Conservation (phyloP, 1,140 invertebrate species). For the Phymastichus coffea region DNA sequence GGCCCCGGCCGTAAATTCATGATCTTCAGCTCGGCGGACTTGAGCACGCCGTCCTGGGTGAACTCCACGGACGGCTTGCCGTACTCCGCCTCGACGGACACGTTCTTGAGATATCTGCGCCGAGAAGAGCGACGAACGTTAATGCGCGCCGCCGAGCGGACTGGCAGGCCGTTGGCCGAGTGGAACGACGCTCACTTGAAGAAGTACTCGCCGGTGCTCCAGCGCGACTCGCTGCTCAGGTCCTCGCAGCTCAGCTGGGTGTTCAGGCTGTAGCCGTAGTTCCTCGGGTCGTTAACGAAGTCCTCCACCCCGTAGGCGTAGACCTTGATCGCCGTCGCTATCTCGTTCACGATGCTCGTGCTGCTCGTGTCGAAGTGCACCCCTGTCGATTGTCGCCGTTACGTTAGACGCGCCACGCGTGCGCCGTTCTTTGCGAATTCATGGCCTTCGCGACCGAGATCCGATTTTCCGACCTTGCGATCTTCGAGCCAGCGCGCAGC, state of each 20-base stretch:
- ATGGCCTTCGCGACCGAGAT: too few species aligned
- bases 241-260: conserved; percentile 81
- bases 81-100: conserved; percentile 73
- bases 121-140: too few species aligned
- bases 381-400: conserved; percentile 64
- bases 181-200: conserved; percentile 63
- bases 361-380: conserved; percentile 90
- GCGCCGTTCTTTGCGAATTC: too few species aligned
- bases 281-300: conserved; percentile 74
- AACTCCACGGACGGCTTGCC: conserved; percentile 83
- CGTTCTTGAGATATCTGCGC: conserved; percentile 75
- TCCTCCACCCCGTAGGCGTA: conserved; percentile 88
- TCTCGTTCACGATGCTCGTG: conserved; percentile 77
- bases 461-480: too few species aligned
- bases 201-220: conserved; percentile 74
- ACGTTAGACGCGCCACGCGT: too few species aligned
- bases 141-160: too few species aligned
- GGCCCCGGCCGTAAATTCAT: conserved; percentile 84
- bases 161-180: too few species aligned
- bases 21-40: conserved; percentile 85
- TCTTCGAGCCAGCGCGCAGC: too few species aligned
- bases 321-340: conserved; percentile 85
- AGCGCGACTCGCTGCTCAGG: conserved; percentile 69
- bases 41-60: conserved; percentile 83
- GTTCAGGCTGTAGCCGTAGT: conserved; percentile 70